phyloP scores from a whole-genome alignment of 1,140 invertebrate genomes.

The Mya arenaria region DNA sequence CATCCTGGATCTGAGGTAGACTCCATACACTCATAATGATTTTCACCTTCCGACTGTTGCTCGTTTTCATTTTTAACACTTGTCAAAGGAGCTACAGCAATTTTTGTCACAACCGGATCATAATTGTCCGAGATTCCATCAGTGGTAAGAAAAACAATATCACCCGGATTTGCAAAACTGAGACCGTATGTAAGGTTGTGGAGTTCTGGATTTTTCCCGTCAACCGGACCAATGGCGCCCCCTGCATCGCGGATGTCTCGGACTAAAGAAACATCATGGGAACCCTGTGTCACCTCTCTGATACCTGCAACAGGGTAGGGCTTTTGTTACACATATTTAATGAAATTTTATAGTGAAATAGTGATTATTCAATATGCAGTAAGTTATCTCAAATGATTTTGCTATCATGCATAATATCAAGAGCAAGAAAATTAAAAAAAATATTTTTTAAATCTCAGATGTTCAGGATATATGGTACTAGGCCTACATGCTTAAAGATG shows the following conservation, averaged over 20 bases:
- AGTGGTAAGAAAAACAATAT: constrained; percentile 94
- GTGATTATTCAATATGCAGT: too few relatives aligned
- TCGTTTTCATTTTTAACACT: constrained; percentile 62
- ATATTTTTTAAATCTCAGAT: too few relatives aligned
- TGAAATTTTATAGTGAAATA: too few relatives aligned
- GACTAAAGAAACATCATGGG: constrained; percentile 94
- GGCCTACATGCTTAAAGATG: too few relatives aligned
- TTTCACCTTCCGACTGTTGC: constrained; percentile 19
- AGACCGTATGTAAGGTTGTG: constrained; percentile 95
- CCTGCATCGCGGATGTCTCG: constrained; percentile 95
- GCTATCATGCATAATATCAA: too few relatives aligned
- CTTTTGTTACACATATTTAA: too few relatives aligned
- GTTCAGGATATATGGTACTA: too few relatives aligned
- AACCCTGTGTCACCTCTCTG: constrained; percentile 87
- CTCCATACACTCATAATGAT: constrained; percentile 45
- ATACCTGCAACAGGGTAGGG: constrained; percentile 80
- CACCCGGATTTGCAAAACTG: constrained; percentile 91
- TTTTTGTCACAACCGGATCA: constrained; percentile 96
- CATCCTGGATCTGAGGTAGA: constrained; percentile 58
- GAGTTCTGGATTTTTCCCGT: constrained; percentile 93
- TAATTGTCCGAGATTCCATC: constrained; percentile 97
- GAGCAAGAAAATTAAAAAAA: too few relatives aligned
- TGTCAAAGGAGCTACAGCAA: constrained; percentile 85
- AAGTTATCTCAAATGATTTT: too few relatives aligned
- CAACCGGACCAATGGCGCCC: constrained; percentile 91